A percentile compares a stretch with the other conserved stretches of the same genome.
phyloP scores from a whole-genome alignment of 2,797 vertebrate species.

The Miichthys miiuy region DNA sequence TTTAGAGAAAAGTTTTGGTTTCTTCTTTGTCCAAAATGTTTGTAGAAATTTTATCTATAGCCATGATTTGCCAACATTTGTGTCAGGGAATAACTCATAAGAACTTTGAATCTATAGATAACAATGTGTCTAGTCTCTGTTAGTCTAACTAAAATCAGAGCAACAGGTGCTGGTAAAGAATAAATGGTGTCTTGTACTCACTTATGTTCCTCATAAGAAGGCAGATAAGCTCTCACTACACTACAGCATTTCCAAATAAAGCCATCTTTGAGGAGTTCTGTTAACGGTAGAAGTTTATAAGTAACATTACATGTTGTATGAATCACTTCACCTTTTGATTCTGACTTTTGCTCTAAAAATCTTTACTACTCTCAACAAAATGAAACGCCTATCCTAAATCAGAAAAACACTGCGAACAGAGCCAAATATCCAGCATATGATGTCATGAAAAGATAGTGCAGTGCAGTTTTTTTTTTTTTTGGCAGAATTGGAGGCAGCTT shows the following conservation, averaged over 20 bases:
- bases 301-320: constrained; percentile 21
- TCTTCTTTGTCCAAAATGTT: neutral
- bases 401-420: constrained; percentile 7
- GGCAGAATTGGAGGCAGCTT: constrained; percentile 46
- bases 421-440: constrained; percentile 58
- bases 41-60: neutral
- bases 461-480: constrained; percentile 52
- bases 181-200: neutral
- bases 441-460: constrained; percentile 57
- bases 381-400: constrained; percentile 8
- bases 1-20: neutral
- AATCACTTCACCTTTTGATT: constrained; percentile 39
- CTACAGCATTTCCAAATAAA: constrained; percentile 67
- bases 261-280: constrained; percentile 24
- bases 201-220: constrained; percentile 8
- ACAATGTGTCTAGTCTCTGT: no score
- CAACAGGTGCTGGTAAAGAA: constrained; percentile 7
- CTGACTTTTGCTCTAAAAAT: neutral
- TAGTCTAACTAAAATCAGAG: neutral
- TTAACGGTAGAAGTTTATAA: constrained; percentile 8
- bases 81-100: neutral
- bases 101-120: neutral
- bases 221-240: constrained; percentile 22
- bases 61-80: neutral
- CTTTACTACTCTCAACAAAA: constrained; percentile 21